phyloP scores from a whole-genome alignment of 2,888 invertebrate genomes.

The Scaeva pyrastri region DNA sequence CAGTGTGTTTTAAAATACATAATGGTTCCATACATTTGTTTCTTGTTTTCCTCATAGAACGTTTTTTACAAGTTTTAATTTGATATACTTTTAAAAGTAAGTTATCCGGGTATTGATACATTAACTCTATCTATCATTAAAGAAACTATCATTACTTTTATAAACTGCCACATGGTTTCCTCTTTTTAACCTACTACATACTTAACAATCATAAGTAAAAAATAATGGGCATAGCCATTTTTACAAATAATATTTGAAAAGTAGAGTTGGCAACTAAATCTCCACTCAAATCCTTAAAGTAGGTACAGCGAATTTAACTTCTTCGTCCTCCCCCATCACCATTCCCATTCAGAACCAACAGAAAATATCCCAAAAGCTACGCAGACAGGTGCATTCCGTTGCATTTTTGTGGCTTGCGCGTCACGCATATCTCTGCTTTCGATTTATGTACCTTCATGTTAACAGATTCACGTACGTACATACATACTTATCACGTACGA shows the following conservation, averaged over 20 bases:
- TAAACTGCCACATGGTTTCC: no score
- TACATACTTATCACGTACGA: not conserved
- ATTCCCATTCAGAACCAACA: not conserved
- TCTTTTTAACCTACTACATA: no score
- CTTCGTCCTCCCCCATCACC: not conserved
- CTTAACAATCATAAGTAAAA: no score
- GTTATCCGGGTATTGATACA: no score
- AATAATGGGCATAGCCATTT: no score
- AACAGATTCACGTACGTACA: not conserved
- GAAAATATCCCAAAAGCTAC: not conserved
- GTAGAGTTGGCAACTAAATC: constrained; percentile 22
- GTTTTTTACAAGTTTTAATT: no score
- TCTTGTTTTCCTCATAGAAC: no score
- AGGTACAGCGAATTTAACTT: not conserved
- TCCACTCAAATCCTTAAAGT: not conserved
- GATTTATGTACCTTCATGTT: constrained; percentile 7
- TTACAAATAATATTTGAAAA: not conserved
- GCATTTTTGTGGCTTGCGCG: constrained; percentile 41
- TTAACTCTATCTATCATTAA: no score
- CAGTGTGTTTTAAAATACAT: no score
- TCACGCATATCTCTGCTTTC: constrained; percentile 9
- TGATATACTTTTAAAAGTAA: no score
- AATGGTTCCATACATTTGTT: no score
- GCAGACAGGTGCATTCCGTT: constrained; percentile 59
- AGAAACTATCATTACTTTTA: no score